Base-by-base conservation (phyloP, 2,113 vertebrate species). In the Ciconia maguari region DNA sequence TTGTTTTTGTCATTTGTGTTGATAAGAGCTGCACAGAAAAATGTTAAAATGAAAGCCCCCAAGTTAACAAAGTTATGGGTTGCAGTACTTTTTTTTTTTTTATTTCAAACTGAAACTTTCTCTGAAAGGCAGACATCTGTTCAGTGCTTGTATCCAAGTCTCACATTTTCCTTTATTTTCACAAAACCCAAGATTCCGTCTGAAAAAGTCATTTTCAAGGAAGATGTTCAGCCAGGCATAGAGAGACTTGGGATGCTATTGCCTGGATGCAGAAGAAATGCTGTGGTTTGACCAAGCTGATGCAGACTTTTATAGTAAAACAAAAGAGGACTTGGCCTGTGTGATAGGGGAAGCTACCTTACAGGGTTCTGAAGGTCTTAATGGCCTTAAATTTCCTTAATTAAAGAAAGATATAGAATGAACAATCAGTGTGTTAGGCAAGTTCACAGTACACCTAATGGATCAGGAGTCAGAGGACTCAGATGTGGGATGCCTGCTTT, bases 101-200 rank as follows among this genome's bases (percentile, higher is more conserved):
- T 78, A 84, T 69, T 89, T 91, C 30, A 84, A 92, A 48, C 65
- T 41, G 15, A 84, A 42, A 94, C 26, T 81, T 91, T 72, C 58
- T 81, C 48, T 84, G 92, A 71, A 89, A 92, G 46, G 26, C 52
- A 91, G 65, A 85, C 1, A 41, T 91, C 87, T 94, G 77, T 87
- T 94, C 89, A 79, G 44, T 57, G 34, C 30, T 68, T 57, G 38
- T 68, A 89, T 95, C 91, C 89, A 96, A 91, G 65, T 76, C 51
- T 91, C 77, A 81, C 51, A 87, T 96, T 91, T 89, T 84, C 65
- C n/a, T 75, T 91, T 96, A 61, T 87, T 91, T 93, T 82, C 69
- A 94, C 24, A 89, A 89, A 93, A 51, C 32, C 42, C 74, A 78
- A 46, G 24, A 81, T 87, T 94, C 42, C 27, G 71, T 84, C 52